These are phyloP conservation scores for Drosophila nigritarsus DNA, from an alignment of 2,888 invertebrate species.

Conservation along the genomic window DNA sequence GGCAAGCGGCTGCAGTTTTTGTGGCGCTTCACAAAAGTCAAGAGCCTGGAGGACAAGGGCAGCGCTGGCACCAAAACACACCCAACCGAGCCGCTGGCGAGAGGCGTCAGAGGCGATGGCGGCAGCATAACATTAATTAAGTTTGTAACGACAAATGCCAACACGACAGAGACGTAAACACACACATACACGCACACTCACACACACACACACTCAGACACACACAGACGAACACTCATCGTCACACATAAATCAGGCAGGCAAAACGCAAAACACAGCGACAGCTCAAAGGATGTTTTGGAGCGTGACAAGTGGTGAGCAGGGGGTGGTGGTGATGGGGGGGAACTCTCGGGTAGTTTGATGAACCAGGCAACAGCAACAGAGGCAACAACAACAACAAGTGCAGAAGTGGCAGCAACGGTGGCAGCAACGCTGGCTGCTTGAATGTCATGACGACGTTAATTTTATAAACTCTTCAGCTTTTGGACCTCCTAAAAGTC, in stretches of 20 bases:
- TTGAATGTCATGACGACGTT: slow-evolving; percentile 76
- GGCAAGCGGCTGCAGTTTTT: slow-evolving; percentile 66
- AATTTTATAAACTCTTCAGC: slow-evolving; percentile 79
- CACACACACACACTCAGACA: slow-evolving; percentile 6
- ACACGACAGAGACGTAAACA: slow-evolving; percentile 71
- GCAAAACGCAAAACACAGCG: slow-evolving; percentile 62
- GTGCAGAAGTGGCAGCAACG: slow-evolving; percentile 47
- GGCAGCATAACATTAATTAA: slow-evolving; percentile 78
- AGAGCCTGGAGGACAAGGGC: slow-evolving; percentile 68
- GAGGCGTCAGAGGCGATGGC: slow-evolving; percentile 48
- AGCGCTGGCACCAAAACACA: slow-evolving; percentile 5
- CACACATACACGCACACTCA: slow-evolving; percentile 29
- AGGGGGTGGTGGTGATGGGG: background rate
- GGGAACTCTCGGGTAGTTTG: slow-evolving; percentile 28
- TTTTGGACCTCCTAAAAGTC: slow-evolving; percentile 34
- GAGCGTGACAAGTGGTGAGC: slow-evolving; percentile 54
- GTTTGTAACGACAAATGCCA: slow-evolving; percentile 74
- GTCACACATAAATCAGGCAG: slow-evolving; percentile 62
- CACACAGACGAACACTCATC: slow-evolving; percentile 17
- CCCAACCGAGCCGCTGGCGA: slow-evolving; percentile 6
- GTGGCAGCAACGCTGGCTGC: slow-evolving; percentile 31
- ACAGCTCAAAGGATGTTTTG: slow-evolving; percentile 67
- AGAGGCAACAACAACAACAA: slow-evolving; percentile 9
- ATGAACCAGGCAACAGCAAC: slow-evolving; percentile 50
- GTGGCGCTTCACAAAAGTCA: slow-evolving; percentile 77